phyloP scores from a whole-genome alignment of 2,797 vertebrate species.

The Gymnopithys bicolor region DNA sequence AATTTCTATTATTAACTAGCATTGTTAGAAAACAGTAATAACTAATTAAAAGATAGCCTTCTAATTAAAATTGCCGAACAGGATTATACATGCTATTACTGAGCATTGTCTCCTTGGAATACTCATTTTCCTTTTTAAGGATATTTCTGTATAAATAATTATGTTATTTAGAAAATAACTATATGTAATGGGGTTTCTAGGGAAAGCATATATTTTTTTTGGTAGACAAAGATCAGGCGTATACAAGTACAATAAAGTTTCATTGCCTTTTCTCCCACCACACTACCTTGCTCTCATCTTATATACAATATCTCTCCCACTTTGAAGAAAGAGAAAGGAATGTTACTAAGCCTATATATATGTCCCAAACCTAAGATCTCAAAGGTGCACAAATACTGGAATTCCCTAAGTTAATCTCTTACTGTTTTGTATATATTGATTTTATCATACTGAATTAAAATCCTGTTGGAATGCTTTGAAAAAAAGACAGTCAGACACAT shows the following conservation, averaged over 20 bases:
- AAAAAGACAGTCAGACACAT: not conserved
- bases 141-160: not conserved
- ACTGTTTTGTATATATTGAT: not conserved
- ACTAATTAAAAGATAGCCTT: not conserved
- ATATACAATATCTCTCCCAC: not conserved
- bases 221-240: not conserved
- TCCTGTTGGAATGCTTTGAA: not conserved
- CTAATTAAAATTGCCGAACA: not conserved
- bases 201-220: not conserved
- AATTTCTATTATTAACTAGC: not conserved
- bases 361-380: not conserved
- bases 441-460: not conserved
- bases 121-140: not conserved
- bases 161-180: not conserved
- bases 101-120: not conserved
- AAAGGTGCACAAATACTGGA: not conserved
- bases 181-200: not conserved
- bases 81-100: not conserved
- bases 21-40: not conserved
- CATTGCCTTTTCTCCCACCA: not conserved
- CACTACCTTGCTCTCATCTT: not conserved
- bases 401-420: not conserved
- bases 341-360: not conserved
- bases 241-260: not conserved
- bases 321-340: not conserved